Conservation (phyloP, 1,140 invertebrate genomes). For the Kradibia gibbosae region DNA sequence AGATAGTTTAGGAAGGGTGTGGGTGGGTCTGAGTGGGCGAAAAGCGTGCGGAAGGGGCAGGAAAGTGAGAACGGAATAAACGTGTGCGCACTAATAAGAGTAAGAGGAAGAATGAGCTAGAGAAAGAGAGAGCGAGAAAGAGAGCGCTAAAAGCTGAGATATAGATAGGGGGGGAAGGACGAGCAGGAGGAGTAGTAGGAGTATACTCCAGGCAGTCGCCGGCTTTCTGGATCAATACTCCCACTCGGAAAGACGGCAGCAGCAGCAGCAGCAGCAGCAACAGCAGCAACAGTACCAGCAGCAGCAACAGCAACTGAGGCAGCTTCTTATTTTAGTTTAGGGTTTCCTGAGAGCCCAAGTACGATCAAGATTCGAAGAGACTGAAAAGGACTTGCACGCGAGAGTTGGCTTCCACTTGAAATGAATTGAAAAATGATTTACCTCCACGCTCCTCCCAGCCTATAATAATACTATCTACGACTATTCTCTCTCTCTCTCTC, state of each 20-base stretch:
- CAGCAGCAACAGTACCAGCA: not conserved
- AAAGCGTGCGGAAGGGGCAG: not conserved
- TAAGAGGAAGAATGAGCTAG: too few relatives aligned
- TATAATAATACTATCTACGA: too few relatives aligned
- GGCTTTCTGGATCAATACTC: constrained; percentile 71
- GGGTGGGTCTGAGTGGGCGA: not conserved
- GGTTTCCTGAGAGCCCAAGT: not conserved
- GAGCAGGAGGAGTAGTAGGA: constrained; percentile 36
- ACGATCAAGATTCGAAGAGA: not conserved
- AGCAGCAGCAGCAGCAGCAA: constrained; percentile 8
- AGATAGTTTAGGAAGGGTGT: not conserved
- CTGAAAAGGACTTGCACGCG: not conserved
- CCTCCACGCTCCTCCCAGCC: too few relatives aligned
- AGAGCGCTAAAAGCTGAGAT: too few relatives aligned
- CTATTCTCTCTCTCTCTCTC: too few relatives aligned
- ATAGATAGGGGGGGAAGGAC: too few relatives aligned
- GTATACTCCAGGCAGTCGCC: constrained; percentile 62
- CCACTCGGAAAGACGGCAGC: constrained; percentile 52
- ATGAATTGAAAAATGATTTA: constrained; percentile 14
- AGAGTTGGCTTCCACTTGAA: not conserved
- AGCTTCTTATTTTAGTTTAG: not conserved
- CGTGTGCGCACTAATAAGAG: constrained; percentile 11
- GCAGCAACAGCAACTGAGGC: not conserved
- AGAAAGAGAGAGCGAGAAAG: too few relatives aligned
- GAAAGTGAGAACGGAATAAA: not conserved